These are phyloP conservation scores for Caenorhabditis sp. DNA, from an alignment of 2,888 invertebrate genomes.

Conservation along the genomic window DNA sequence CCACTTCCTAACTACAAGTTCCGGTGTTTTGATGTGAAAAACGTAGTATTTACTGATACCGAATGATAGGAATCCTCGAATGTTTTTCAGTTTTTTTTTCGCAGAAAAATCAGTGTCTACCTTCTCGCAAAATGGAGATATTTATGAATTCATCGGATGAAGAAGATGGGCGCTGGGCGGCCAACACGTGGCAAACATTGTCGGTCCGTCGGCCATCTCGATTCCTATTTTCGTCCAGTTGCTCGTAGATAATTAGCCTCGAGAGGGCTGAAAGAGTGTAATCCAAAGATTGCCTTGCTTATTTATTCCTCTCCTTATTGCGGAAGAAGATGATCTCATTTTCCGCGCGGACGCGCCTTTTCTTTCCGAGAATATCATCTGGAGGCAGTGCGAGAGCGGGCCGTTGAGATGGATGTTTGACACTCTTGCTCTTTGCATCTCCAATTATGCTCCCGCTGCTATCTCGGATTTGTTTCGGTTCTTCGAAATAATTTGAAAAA, in stretches of 20 bases:
- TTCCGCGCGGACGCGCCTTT: slow-evolving; percentile 4
- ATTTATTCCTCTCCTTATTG: neutral
- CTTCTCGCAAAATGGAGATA: neutral
- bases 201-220: neutral
- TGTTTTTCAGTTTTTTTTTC: too few relatives aligned
- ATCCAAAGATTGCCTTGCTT: slow-evolving; percentile 4
- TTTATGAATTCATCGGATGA: slow-evolving; percentile 7
- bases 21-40: too few relatives aligned
- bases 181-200: slow-evolving; percentile 2
- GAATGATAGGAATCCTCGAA: too few relatives aligned
- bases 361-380: slow-evolving; percentile 2
- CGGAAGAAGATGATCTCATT: slow-evolving; percentile 4
- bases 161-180: neutral
- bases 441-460: neutral
- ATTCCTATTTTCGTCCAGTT: neutral
- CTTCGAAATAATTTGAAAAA: neutral
- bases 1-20: too few relatives aligned
- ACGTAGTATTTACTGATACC: too few relatives aligned
- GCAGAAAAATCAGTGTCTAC: neutral
- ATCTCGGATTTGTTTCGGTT: too few relatives aligned
- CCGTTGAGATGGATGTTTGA: neutral
- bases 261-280: neutral
- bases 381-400: too few relatives aligned
- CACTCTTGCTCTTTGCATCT: neutral
- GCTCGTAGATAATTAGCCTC: neutral